Percentiles rank a stretch among this genome's conserved stretches.
phyloP scores from a whole-genome alignment of 2,113 vertebrate genomes.

The Pimephales promelas region DNA sequence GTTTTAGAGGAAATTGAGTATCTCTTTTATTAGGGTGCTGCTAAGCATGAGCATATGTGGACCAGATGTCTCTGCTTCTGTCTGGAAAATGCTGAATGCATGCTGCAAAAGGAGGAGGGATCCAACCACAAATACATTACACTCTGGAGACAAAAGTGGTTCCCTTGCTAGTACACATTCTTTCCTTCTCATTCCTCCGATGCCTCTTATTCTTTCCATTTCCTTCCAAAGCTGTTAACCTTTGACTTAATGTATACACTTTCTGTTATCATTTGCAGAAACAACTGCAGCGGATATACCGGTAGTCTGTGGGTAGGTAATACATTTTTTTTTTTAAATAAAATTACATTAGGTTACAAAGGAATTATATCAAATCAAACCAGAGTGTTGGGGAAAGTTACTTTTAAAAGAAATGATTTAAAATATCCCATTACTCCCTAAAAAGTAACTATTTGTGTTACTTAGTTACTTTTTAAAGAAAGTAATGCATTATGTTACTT shows the following conservation, averaged over 20 bases:
- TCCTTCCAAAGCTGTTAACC: not conserved
- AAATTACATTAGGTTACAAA: not conserved
- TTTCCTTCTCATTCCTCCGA: not conserved
- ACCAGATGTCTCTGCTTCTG: conserved; percentile 69
- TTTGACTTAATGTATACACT: not conserved
- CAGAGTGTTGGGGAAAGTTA: too few species aligned
- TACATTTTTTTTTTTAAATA: too few species aligned
- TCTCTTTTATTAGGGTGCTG: conserved; percentile 39
- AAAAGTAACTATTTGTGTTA: too few species aligned
- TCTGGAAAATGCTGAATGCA: conserved; percentile 54
- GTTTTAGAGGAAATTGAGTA: conserved; percentile 54
- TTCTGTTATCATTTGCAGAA: not conserved
- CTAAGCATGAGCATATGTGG: conserved; percentile 60
- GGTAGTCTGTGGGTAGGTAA: not conserved
- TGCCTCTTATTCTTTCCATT: conserved; percentile 15
- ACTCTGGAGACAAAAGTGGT: conserved; percentile 11
- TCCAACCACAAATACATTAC: conserved; percentile 30
- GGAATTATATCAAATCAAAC: not conserved
- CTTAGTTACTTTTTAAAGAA: too few species aligned
- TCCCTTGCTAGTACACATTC: conserved; percentile 5
- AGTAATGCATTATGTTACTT: too few species aligned
- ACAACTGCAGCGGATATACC: not conserved
- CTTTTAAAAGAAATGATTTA: too few species aligned
- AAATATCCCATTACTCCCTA: too few species aligned
- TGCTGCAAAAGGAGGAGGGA: conserved; percentile 18